A percentile compares a stretch with the other conserved stretches of the same genome.
These are phyloP conservation scores for Steinernema khuongi DNA, from an alignment of 1,140 invertebrate genomes.

Conservation along the genomic window DNA sequence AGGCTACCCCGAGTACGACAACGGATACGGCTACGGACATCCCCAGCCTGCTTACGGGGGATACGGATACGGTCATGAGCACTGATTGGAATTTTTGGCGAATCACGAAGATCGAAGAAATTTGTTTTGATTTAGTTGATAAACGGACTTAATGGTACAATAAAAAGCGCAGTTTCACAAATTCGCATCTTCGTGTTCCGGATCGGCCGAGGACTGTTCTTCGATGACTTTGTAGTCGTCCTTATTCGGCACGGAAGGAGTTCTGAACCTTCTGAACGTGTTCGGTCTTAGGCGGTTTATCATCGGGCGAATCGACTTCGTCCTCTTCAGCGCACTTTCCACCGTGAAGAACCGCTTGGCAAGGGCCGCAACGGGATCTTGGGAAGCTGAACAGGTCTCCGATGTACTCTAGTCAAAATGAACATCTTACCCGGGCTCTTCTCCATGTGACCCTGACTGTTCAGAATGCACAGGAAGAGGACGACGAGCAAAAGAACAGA, in stretches of 20 bases:
- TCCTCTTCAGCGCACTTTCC: conserved; percentile 3
- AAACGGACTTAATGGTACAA: background rate
- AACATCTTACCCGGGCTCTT: background rate
- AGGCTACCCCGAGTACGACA: background rate
- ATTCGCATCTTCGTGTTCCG: background rate
- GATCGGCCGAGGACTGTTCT: background rate
- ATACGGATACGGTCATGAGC: background rate
- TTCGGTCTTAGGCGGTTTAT: background rate
- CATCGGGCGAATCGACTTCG: conserved; percentile 9
- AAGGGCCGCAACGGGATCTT: background rate
- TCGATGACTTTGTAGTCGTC: background rate
- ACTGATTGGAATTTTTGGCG: background rate
- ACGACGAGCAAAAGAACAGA: background rate
- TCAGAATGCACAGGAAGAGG: background rate
- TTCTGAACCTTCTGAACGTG: background rate
- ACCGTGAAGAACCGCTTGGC: background rate
- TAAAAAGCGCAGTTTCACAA: background rate
- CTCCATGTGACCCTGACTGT: background rate
- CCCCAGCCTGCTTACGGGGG: background rate
- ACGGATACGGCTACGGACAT: background rate
- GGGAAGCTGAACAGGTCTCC: background rate
- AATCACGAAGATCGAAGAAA: background rate
- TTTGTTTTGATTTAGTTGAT: background rate
- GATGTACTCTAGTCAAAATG: background rate
- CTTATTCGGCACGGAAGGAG: background rate